Evolutionary conservation across 2,113 vertebrate genomes (phyloP), one percentile per base, ranked within the genome.

Genomic region (Craseonycteris thonglongyai): DNA sequence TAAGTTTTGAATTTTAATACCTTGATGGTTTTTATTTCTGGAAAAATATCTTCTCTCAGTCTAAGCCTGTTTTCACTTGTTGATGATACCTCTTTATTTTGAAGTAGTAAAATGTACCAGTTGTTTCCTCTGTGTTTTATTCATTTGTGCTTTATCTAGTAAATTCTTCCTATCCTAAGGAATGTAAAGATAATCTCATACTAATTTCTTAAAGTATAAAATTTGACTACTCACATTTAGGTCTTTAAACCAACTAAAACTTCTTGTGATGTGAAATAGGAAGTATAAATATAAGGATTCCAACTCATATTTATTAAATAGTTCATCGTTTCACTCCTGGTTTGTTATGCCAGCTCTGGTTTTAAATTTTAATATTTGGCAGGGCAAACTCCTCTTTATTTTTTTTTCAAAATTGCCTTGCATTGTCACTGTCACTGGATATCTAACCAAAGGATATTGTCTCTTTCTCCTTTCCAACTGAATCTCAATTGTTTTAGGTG

Each of bases 331-430:
- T 69, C 18, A 59, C 19, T 66, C 33, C 18, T n/a, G 35, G 9
- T 28, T 72, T 51, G 3, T 78, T 85, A 56, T 82, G 49, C 19
- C 47, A 93, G 12, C n/a, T 95, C 30, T 80, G 51, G 49, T 74
- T 93, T 95, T 85, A 63, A 93, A 66, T 82, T 85, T 90, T 93
- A 40, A 45, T 75, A 42, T n/a, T 74, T 84, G n/a, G 7, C 66
- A 88, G 54, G 38, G 5, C 13, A 87, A 58, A 38, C 2, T 7
- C 24, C 11, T 21, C 90, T 42, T 26, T 88, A 81, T n/a, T 42
- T 96, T 38, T 76, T 92, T 94, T 89, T 80, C 86, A 78, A 24
- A 71, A 45, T 65, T 69, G 76, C 42, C 69, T 92, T 95, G 76
- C 3, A 7, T 84, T 54, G 7, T 14, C 10, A 15, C 68, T 54